phyloP scores from a whole-genome alignment of 2,888 invertebrate genomes.

The Dastarcus helophoroides region DNA sequence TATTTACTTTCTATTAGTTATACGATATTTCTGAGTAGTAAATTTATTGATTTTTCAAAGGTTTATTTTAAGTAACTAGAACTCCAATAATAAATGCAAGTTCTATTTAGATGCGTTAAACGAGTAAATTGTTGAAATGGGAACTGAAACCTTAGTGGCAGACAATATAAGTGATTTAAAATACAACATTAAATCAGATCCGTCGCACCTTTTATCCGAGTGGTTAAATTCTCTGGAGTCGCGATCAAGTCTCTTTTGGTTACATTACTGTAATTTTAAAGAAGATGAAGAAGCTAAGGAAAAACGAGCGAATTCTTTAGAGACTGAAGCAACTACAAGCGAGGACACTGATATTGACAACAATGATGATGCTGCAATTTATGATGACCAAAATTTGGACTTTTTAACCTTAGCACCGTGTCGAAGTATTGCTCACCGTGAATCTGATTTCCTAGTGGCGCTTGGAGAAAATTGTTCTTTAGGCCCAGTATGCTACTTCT shows the following conservation, averaged over 20 bases:
- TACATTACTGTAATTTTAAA: constrained; percentile 26
- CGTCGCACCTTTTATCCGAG: constrained; percentile 24
- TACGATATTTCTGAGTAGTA: too few relatives aligned
- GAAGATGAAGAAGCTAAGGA: constrained; percentile 16
- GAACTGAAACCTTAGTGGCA: too few relatives aligned
- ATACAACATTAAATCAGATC: constrained; percentile 15
- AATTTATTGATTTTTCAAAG: too few relatives aligned
- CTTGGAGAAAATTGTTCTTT: constrained; percentile 35
- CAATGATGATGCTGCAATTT: constrained; percentile 9
- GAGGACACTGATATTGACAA: constrained; percentile 22
- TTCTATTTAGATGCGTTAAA: too few relatives aligned
- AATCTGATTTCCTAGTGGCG: constrained; percentile 35
- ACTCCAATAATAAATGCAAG: too few relatives aligned
- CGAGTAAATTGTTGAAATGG: too few relatives aligned
- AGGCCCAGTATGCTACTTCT: constrained; percentile 37
- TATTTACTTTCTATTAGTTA: too few relatives aligned
- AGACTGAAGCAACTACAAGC: constrained; percentile 23
- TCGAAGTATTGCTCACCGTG: constrained; percentile 36
- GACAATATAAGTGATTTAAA: constrained; percentile 18
- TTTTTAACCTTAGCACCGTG: constrained; percentile 25
- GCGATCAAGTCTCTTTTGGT: constrained; percentile 32
- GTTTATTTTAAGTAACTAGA: too few relatives aligned
- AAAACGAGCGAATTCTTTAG: constrained; percentile 24
- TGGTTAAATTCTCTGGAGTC: constrained; percentile 34
- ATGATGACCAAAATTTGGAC: constrained; percentile 13